These are phyloP conservation scores for Tragelaphus strepsiceros DNA, from an alignment of 2,113 vertebrate species.

Conservation along the genomic window DNA sequence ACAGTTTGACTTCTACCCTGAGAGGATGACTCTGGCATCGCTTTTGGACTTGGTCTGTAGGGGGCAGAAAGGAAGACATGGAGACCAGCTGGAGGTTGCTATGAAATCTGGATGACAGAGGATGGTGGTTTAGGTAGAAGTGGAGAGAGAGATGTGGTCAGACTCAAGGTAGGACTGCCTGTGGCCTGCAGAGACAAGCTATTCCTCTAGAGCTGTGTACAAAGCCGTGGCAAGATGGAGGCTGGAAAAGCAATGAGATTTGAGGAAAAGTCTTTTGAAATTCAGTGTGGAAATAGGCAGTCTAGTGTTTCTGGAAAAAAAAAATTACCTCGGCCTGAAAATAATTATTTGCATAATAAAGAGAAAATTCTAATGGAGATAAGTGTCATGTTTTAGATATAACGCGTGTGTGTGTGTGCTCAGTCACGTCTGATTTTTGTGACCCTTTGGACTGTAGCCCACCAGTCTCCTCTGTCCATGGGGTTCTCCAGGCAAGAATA, in stretches of 20 bases:
- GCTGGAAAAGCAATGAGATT: not conserved
- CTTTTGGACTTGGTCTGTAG: not conserved
- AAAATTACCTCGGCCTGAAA: not conserved
- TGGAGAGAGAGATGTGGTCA: not conserved
- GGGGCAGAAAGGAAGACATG: not conserved
- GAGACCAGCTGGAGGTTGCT: not conserved
- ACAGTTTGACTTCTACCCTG: not conserved
- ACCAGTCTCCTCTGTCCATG: not conserved
- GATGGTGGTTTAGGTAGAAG: not conserved
- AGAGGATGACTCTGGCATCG: not conserved
- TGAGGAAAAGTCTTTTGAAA: not conserved
- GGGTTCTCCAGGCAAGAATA: not conserved
- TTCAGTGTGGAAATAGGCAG: not conserved
- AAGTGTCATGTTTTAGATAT: not conserved
- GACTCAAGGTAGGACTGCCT: not conserved
- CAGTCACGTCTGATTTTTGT: not conserved
- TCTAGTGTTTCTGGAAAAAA: not conserved
- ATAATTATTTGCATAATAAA: not conserved
- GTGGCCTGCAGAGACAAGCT: not conserved
- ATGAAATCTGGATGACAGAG: not conserved
- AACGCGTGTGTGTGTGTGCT: not conserved
- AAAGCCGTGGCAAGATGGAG: not conserved
- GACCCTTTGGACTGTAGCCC: not conserved
- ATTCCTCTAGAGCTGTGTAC: not conserved
- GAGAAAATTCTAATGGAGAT: not conserved